Evolutionary conservation across 2,797 vertebrate species (phyloP), one percentile per base, ranked within the genome.

Genomic region (Coregonus sp.): DNA sequence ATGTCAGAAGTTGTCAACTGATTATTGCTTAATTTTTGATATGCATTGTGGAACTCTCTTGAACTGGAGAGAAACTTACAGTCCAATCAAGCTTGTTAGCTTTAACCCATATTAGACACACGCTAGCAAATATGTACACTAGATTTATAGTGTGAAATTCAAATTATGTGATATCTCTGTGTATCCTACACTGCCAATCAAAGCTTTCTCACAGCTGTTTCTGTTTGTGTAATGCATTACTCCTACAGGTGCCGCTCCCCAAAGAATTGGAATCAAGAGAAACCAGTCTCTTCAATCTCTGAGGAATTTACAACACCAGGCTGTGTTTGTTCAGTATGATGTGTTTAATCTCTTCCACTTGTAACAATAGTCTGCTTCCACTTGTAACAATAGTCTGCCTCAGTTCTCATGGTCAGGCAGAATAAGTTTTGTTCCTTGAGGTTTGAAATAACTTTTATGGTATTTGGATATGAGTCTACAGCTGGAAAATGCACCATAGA

Each of bases 231-330:
- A 5, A 73, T 5, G 0, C 63, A n/a, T 75, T 79, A 15, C 74
- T 86, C 74, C 31, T 11, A 73, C 90, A 99, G 98, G 97, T 98
- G 71, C 97, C 97, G 0, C 87, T 99, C 84, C 98, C 98, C 33
- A 99, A 98, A 93, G 94, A 86, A 79, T 89, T 99, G 92, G 98
- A 94, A 74, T 98, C 95, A 78, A 84, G 77, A 0, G 93, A 93
- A 88, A 94, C 90, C 3, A 92, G 90, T 87, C 89, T 94, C 81
- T 79, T 91, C 59, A 61, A 61, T 25, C 56, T 61, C 81, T 91
- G 79, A 94, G 78, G 81, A 66, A 77, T 5, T 67, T 5, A 18
- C 7, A 20, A 1, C 75, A 31, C 4, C 14, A 74, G 37, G 18
- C 50, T 59, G 18, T 72, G 61, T 66, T 78, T 81, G 29, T 47